Base-by-base conservation (phyloP, 2,797 vertebrate species). In the Pteronotus mesoamericanus region DNA sequence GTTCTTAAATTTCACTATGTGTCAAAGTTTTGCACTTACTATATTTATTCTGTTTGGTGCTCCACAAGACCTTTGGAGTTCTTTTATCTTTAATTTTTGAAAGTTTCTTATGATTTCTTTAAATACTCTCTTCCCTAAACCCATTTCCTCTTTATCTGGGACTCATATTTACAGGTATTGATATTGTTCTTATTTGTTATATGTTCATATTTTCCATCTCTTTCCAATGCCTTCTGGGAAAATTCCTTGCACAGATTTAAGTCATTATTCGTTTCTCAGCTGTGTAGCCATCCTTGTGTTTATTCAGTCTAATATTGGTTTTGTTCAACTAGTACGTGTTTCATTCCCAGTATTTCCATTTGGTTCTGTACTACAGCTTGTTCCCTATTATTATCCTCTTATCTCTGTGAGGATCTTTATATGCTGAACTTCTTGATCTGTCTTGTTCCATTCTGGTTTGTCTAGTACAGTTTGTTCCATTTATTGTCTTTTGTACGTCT, bases 91-190 rank as follows among this genome's bases (percentile, higher is more conserved):
- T 78, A 74, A 74, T 48, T 83, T 88, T 74, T 84, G 15, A 7
- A 91, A 46, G n/a, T 34, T 80, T 29, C 34, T 91, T 79, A 57
- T 1, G 7, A 80, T 87, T 94, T 84, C 37, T 57, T 48, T 77
- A 91, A 59, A 16, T 53, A 55, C n/a, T 79, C 16, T 93, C 82
- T 82, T 91, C 44, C 66, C 5, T 77, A 55, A 79, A 68, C 84
- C 9, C 9, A 46, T 84, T 90, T 92, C 96, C 80, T 91, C 59
- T 84, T 44, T 94, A 71, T 64, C 86, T 74, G 44, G 19, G 24
- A 94, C 55, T 92, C 39, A 1, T 83, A 34, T 75, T 79, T 61
- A 48, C 5, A 34, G 39, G 68, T 51, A 57, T 11, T 75, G 46
- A 79, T 59, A 78, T 57, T 21, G 3, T 37, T 42, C 48, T 53